Evolutionary conservation across 2,888 invertebrate genomes (phyloP).

Genomic region (Steinernema scapterisci): DNA sequence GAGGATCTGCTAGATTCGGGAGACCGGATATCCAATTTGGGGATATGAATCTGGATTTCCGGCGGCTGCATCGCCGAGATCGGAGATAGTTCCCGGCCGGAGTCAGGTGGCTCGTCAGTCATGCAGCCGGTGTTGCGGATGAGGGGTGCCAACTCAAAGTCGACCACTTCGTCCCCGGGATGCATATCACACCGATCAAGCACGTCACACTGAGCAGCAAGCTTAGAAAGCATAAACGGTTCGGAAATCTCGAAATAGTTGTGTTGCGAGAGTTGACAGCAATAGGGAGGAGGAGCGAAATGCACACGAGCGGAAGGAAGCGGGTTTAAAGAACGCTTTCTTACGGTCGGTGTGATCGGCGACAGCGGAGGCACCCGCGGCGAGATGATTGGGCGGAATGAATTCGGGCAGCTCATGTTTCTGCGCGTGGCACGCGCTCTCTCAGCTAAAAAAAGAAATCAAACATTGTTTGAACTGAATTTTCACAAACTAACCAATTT

Average conservation of each 20-base stretch:
- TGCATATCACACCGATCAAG: constrained; percentile 46
- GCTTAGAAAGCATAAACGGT: constrained; percentile 62
- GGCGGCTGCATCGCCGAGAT: background rate
- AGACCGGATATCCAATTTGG: constrained; percentile 15
- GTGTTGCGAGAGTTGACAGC: constrained; percentile 11
- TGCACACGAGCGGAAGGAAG: constrained; percentile 39
- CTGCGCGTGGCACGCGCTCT: constrained; percentile 1
- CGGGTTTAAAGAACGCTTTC: constrained; percentile 27
- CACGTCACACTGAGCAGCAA: constrained; percentile 59
- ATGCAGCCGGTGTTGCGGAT: constrained; percentile 40
- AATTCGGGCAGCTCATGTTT: constrained; percentile 17
- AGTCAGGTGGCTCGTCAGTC: constrained; percentile 36
- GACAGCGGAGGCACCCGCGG: constrained; percentile 17
- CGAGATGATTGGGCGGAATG: constrained; percentile 2
- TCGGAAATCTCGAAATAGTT: constrained; percentile 51
- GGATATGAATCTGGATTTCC: constrained; percentile 1
- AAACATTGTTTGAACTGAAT: background rate
- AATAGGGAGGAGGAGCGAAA: constrained; percentile 34
- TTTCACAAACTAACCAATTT: constrained; percentile 43
- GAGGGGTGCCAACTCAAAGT: constrained; percentile 34
- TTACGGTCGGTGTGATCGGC: constrained; percentile 20
- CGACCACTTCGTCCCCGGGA: constrained; percentile 13
- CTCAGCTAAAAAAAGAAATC: background rate
- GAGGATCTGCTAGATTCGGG: background rate
- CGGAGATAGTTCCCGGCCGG: constrained; percentile 35